Conservation (phyloP, 1,140 invertebrate species). For the Lepeophtheirus salmonis region DNA sequence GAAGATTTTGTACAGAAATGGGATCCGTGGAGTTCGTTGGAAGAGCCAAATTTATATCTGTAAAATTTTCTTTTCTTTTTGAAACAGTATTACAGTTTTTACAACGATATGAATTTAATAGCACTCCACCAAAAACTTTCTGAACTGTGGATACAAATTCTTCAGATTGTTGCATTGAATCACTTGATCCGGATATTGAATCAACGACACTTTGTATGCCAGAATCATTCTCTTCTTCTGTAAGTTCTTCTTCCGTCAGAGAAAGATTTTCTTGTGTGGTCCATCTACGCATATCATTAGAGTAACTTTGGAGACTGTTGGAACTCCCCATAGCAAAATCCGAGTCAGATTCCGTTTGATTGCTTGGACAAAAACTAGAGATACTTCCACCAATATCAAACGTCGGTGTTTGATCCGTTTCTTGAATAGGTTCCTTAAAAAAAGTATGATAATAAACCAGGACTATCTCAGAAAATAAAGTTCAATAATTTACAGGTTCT, state of each 20-base stretch:
- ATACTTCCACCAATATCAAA: constrained; percentile 30
- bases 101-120: constrained; percentile 49
- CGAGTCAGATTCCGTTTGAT: constrained; percentile 42
- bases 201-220: constrained; percentile 7
- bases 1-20: constrained; percentile 38
- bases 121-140: constrained; percentile 48
- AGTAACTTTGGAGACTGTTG: not conserved
- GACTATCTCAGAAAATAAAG: no score
- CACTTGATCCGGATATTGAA: constrained; percentile 8
- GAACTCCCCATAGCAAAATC: constrained; percentile 10
- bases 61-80: constrained; percentile 48
- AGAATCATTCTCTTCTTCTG: constrained; percentile 27
- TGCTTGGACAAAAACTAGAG: constrained; percentile 45
- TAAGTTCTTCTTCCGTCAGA: constrained; percentile 27
- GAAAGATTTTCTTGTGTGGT: constrained; percentile 30
- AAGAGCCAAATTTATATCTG: constrained; percentile 59
- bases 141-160: constrained; percentile 34
- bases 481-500: constrained; percentile 23
- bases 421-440: not conserved
- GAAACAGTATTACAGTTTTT: constrained; percentile 45
- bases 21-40: constrained; percentile 35
- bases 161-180: constrained; percentile 10
- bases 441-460: no score
- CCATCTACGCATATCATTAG: constrained; percentile 26
- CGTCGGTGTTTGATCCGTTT: not conserved